phyloP scores from a whole-genome alignment of 2,888 invertebrate species.

The Watsonalla cultraria region DNA sequence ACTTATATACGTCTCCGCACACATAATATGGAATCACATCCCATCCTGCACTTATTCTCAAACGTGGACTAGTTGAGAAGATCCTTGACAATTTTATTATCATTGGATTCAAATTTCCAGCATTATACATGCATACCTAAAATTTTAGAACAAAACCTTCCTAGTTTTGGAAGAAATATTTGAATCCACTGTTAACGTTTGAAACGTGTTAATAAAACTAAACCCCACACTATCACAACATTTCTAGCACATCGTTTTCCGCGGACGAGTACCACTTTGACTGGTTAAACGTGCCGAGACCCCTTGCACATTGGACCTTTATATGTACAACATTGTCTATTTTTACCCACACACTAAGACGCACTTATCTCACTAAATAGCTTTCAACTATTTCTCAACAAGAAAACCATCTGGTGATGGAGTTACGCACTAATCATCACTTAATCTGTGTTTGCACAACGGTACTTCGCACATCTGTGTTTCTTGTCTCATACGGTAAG shows the following conservation, averaged over 20 bases:
- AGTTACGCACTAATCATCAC: conserved; percentile 31
- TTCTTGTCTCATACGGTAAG: conserved; percentile 33
- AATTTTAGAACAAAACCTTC: not conserved
- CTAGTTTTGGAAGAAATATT: not conserved
- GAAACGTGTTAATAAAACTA: not conserved
- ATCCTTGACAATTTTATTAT: conserved; percentile 12
- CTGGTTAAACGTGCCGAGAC: not conserved
- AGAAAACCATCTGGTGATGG: conserved; percentile 26
- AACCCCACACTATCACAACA: not conserved
- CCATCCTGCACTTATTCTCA: conserved; percentile 23
- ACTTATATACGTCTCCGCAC: conserved; percentile 20
- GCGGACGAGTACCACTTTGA: conserved; percentile 2
- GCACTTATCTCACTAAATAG: not conserved
- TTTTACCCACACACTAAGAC: not conserved
- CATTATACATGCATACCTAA: no score
- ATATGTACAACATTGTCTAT: not conserved
- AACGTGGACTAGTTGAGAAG: conserved; percentile 8
- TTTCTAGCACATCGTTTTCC: not conserved
- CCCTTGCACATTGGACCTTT: not conserved
- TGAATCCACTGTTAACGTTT: not conserved
- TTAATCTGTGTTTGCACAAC: conserved; percentile 35
- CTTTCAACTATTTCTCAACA: conserved; percentile 7
- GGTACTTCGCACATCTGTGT: conserved; percentile 23
- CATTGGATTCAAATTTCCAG: conserved; percentile 16
- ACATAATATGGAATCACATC: conserved; percentile 20